Base-by-base conservation (phyloP, 1,140 invertebrate species). In the Diplogasteroides magnus region DNA sequence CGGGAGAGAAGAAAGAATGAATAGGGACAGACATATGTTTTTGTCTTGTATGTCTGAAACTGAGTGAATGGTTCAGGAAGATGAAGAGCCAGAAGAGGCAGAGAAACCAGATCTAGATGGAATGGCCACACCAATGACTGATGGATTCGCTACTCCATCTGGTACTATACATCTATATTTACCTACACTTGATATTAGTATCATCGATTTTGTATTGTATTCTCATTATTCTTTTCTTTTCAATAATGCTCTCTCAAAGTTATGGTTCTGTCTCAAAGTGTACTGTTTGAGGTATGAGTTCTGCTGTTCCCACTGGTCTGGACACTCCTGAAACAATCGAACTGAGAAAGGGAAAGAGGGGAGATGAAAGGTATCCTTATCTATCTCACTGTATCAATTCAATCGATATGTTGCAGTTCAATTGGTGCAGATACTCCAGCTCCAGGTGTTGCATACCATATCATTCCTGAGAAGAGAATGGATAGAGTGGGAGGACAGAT, bases 261-360 rank as follows among this genome's bases (percentile, higher is more conserved):
- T n/a, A n/a, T n/a, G n/a, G n/a, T n/a, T n/a, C n/a, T n/a, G n/a
- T n/a, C n/a, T n/a, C n/a, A n/a, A n/a, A n/a, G n/a, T n/a, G n/a
- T n/a, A n/a, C n/a, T n/a, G n/a, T 48, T 48, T 6, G 6, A 48
- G 37, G 37, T 19, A 48, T 48, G 37, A 48, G 37, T 19, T 48
- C 37, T 11, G 37, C 37, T 6, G 37, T 48, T 6, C 37, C 98
- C 64, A 93, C 94, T 25, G 96, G 96, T 63, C 87, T 97, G 78
- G 95, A 98, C 86, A 99, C 95, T 0, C 96, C 96, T 0, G 95
- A 98, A 81, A 93, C 93, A 62, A 98, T 99, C 82, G 96, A 99
- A 84, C 86, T 99, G 48, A 87, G 96, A 63, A 99, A 99, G 86
- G 91, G 92, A 83, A 93, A 95, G 79, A 93, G 97, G 71, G 95